Evolutionary conservation across 2,113 vertebrate species (phyloP), one percentile per base, ranked within the genome.

Genomic region (Pluvianellus socialis): DNA sequence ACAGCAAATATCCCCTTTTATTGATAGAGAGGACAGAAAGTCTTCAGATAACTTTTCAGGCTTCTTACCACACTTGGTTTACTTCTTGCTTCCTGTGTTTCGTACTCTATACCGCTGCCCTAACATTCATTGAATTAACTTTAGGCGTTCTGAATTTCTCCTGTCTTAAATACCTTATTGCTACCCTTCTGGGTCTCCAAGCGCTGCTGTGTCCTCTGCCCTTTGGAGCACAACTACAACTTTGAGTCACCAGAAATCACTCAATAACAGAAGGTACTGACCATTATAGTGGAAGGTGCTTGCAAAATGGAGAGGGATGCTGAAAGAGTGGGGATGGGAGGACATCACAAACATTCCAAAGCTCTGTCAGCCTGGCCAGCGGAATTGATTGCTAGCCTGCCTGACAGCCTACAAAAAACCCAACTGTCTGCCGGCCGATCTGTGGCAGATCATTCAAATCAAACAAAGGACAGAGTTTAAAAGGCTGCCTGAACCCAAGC

Each of bases 61-160:
- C 12, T 66, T 70, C 42, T 68, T 27, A 8, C 32, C 59, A 50
- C 8, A 4, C 24, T 70, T 40, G 4, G 12, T 79, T 79, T 53
- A 13, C 35, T 77, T 83, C 44, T 86, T 83, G 24, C 38, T 80
- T 21, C 1, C 7, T 10, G 9, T 26, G 9, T 44, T 87, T 71
- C 49, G 4, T 55, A 14, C 3, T 33, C 28, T 19, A 0, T 38
- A 55, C 19, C 1, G 1, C 23, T 59, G 49, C 16, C 6, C 12
- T 49, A 61, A 18, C 4, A 22, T 53, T 70, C 5, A 15, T 3
- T 30, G 28, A 24, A 18, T 58, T 45, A 55, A 23, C 4, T 86
- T 26, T 2, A 79, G n/a, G 9, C 28, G 15, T 23, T 53, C 45
- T 62, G 42, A 82, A 32, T 77, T 88, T 63, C 30, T 91, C 4